A percentile compares a stretch with the other conserved stretches of the same genome.
phyloP scores from a whole-genome alignment of 1,140 invertebrate genomes.

The Drosophila sulfurigaster region DNA sequence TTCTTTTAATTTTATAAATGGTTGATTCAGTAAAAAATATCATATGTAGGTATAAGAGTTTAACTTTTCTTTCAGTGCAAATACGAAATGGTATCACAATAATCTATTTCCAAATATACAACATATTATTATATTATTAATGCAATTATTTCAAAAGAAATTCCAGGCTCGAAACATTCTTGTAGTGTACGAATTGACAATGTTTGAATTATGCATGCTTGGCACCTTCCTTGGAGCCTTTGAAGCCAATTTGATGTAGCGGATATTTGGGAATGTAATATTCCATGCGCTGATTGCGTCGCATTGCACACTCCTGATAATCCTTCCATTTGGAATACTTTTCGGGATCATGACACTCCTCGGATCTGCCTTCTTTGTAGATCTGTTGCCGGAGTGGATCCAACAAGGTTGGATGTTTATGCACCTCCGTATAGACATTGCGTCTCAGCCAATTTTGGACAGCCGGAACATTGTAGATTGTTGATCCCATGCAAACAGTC shows the following conservation, averaged over 20 bases:
- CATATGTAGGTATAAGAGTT: too few species aligned
- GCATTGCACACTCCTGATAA: conserved; percentile 23
- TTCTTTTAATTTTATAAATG: too few species aligned
- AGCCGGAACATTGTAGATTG: conserved; percentile 24
- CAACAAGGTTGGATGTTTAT: conserved; percentile 5
- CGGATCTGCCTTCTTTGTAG: conserved; percentile 23
- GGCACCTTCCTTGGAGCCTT: background rate
- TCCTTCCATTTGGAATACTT: background rate
- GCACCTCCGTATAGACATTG: conserved; percentile 1
- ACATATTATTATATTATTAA: too few species aligned
- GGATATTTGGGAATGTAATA: conserved; percentile 46
- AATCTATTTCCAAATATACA: too few species aligned
- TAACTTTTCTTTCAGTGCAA: too few species aligned
- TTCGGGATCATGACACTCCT: conserved; percentile 19
- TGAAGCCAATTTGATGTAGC: conserved; percentile 25
- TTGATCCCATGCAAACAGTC: conserved; percentile 35
- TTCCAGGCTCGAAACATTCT: background rate
- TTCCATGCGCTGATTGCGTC: conserved; percentile 41
- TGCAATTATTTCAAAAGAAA: too few species aligned
- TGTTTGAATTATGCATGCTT: background rate
- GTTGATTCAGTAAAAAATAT: too few species aligned
- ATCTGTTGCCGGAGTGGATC: conserved; percentile 1
- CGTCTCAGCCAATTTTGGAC: conserved; percentile 20
- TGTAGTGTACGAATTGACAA: background rate
- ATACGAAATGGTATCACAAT: too few species aligned